Base-by-base conservation (phyloP, 2,113 vertebrate genomes). In the Limnothrissa miodon region DNA sequence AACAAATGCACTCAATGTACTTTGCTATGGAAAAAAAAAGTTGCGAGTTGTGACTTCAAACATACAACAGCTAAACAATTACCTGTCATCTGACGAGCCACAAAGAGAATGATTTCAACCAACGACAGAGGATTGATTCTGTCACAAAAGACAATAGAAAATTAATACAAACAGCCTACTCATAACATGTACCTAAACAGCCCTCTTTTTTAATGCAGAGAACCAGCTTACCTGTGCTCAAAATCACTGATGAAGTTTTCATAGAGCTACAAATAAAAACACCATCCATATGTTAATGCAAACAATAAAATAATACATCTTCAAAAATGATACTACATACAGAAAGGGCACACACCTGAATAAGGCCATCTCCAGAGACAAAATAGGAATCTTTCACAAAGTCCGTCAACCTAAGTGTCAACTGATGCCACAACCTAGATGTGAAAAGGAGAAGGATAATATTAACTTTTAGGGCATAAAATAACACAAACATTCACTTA, bases 161-260 rank as follows among this genome's bases (percentile, higher is more conserved):
- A 23, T 6, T 0, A 0, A 70, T 83, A 10, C n/a, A 62, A 25
- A 51, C 42, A 42, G 42, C 2, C 42, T n/a, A 51, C 23, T 66
- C 25, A 74, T 17, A 13, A 74, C 29, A 74, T 36, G 25, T 11
- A 74, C 25, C n/a, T n/a, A 33, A 74, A 74, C 11, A 0, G 13
- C 13, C 36, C 36, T 33, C 11, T 1, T 66, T 70, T 10, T 29
- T 8, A 13, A 11, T 15, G 25, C 62, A 29, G 17, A 42, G 1
- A 1, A 44, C 21, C 8, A 11, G 42, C 88, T 94, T 92, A 99
- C 98, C 98, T 96, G 96, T 99, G 98, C 88, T 99, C 98, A 81
- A 99, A 99, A 83, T 99, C 98, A 59, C 96, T 95, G 92, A 99
- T 93, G 92, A 99, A 99, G 87, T 99, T 99, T 85, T 99, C 98